These are phyloP conservation scores for Xanthia togata DNA, from an alignment of 2,888 invertebrate genomes.

Conservation along the genomic window DNA sequence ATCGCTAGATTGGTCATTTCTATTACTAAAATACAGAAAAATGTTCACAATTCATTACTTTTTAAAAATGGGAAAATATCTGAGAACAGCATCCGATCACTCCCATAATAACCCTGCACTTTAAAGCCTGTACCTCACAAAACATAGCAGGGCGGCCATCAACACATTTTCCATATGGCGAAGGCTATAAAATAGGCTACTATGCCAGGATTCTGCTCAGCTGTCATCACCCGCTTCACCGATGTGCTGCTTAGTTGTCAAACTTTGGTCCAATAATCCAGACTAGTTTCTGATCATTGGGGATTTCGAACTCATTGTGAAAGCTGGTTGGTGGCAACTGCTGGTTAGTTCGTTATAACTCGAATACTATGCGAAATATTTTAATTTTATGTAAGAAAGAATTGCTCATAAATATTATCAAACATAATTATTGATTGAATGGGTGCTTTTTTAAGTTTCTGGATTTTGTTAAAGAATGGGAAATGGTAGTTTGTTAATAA, in stretches of 20 bases:
- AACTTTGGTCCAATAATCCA: slow-evolving; percentile 23
- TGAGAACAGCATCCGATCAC: background rate
- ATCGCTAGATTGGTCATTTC: background rate
- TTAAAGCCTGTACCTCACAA: background rate
- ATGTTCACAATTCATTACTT: background rate
- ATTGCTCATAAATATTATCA: background rate
- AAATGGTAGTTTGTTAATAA: background rate
- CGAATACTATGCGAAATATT: background rate
- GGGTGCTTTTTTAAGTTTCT: background rate
- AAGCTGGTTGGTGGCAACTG: background rate
- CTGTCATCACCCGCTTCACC: slow-evolving; percentile 8
- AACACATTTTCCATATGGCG: background rate
- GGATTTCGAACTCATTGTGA: background rate
- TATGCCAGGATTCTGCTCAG: background rate
- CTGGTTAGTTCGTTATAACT: background rate
- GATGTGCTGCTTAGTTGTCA: slow-evolving; percentile 2
- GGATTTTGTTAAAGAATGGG: background rate
- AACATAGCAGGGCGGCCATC: background rate
- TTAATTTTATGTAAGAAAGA: background rate
- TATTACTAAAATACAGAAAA: background rate
- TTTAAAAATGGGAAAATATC: background rate
- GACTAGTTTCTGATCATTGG: slow-evolving; percentile 14
- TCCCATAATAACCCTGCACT: background rate
- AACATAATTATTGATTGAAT: background rate
- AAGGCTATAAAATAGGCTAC: background rate